Evolutionary conservation across 2,113 vertebrate species (phyloP).

Genomic region (Hippocampus mohnikei): DNA sequence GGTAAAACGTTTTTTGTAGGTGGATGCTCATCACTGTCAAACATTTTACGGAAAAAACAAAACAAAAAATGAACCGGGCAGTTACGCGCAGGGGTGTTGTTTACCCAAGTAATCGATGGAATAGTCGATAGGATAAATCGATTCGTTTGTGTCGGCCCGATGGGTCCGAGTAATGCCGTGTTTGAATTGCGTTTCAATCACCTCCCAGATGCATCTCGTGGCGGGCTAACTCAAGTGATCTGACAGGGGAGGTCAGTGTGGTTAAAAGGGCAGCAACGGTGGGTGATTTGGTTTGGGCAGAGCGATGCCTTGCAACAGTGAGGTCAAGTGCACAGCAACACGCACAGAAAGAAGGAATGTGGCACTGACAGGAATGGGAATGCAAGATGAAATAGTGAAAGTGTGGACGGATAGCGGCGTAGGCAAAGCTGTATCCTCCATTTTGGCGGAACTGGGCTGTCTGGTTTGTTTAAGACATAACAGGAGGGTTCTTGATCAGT

Average conservation of each 20-base stretch:
- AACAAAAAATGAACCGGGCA: no score
- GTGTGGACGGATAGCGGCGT: not conserved
- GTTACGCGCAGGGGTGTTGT: no score
- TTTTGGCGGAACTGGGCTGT: not conserved
- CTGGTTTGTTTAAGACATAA: not conserved
- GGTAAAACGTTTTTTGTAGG: no score
- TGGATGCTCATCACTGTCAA: no score
- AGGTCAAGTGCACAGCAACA: not conserved
- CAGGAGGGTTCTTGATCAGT: constrained; percentile 22
- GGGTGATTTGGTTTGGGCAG: constrained; percentile 16
- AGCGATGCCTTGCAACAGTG: constrained; percentile 1
- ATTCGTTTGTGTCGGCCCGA: not conserved
- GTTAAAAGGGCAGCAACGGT: not conserved
- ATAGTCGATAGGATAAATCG: no score
- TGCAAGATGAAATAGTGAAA: not conserved
- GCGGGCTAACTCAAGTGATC: constrained; percentile 1
- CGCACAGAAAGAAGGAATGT: not conserved
- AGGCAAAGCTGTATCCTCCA: not conserved
- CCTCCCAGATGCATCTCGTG: not conserved
- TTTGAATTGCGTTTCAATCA: not conserved
- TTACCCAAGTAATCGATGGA: no score
- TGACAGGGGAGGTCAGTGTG: not conserved
- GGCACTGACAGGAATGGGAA: constrained; percentile 7
- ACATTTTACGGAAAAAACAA: no score
- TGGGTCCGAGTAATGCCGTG: not conserved